Percentiles rank a stretch among this genome's conserved stretches.
Evolutionary conservation across 2,888 invertebrate genomes (phyloP).

Genomic region (Heliconius cydno): DNA sequence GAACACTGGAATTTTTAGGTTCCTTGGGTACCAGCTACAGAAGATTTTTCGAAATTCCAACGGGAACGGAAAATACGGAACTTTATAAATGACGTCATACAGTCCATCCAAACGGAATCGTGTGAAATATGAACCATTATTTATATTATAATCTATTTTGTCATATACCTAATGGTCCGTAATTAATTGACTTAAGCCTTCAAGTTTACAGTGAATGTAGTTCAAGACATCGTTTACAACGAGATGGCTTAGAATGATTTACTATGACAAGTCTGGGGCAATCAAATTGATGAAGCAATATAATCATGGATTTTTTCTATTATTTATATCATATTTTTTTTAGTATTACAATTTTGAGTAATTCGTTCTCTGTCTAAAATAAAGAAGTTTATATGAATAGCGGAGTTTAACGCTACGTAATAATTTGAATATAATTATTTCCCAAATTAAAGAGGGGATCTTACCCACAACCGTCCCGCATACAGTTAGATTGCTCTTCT

Average conservation of each 20-base stretch:
- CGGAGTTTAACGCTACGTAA: neutral
- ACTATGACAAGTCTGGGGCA: conserved; percentile 8
- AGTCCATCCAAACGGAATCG: too few relatives aligned
- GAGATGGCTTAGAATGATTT: conserved; percentile 16
- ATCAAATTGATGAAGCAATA: neutral
- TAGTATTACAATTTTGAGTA: neutral
- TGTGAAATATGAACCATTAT: neutral
- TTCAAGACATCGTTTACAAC: conserved; percentile 12
- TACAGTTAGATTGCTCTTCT: too few relatives aligned
- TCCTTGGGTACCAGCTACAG: too few relatives aligned
- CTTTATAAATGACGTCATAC: too few relatives aligned
- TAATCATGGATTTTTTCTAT: neutral
- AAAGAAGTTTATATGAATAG: neutral
- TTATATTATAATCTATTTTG: neutral
- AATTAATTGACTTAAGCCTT: conserved; percentile 16
- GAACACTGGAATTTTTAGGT: too few relatives aligned
- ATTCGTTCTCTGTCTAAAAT: neutral
- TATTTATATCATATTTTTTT: neutral
- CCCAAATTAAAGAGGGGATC: too few relatives aligned
- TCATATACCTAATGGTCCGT: conserved; percentile 5
- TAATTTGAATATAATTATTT: too few relatives aligned
- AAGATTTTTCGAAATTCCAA: neutral
- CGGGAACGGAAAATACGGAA: too few relatives aligned
- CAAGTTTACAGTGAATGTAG: conserved; percentile 13
- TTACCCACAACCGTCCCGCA: too few relatives aligned